Evolutionary conservation across 2,113 vertebrate genomes (phyloP).

Genomic region (Eudyptes chrysolophus): DNA sequence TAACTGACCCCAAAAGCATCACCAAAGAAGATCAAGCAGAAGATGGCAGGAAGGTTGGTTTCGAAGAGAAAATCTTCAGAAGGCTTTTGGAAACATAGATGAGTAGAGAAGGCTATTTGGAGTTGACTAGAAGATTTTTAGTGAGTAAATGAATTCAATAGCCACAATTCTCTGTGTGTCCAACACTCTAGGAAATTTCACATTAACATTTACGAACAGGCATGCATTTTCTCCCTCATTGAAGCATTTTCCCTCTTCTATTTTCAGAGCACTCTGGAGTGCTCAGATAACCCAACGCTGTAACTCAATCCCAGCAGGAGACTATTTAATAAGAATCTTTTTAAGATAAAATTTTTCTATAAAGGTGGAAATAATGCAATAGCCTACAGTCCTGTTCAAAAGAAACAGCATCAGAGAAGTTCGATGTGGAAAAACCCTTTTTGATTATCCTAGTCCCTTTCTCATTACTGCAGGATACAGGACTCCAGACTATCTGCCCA

Average conservation of each 20-base stretch:
- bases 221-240: not conserved
- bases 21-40: not conserved
- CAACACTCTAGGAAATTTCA: not conserved
- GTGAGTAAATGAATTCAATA: not conserved
- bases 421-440: not conserved
- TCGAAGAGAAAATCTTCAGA: not conserved
- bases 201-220: not conserved
- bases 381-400: not conserved
- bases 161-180: not conserved
- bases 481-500: not conserved
- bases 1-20: not conserved
- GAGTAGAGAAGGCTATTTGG: not conserved
- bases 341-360: not conserved
- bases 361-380: not conserved
- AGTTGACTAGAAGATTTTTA: not conserved
- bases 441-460: not conserved
- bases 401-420: not conserved
- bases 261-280: constrained; percentile 31
- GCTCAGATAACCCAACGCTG: constrained; percentile 2
- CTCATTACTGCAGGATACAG: not conserved
- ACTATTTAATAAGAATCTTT: constrained; percentile 6
- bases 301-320: not conserved
- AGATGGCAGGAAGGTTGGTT: not conserved
- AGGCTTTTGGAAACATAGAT: not conserved
- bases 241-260: not conserved